phyloP scores from a whole-genome alignment of 2,113 vertebrate genomes.

The Lepus timidus region DNA sequence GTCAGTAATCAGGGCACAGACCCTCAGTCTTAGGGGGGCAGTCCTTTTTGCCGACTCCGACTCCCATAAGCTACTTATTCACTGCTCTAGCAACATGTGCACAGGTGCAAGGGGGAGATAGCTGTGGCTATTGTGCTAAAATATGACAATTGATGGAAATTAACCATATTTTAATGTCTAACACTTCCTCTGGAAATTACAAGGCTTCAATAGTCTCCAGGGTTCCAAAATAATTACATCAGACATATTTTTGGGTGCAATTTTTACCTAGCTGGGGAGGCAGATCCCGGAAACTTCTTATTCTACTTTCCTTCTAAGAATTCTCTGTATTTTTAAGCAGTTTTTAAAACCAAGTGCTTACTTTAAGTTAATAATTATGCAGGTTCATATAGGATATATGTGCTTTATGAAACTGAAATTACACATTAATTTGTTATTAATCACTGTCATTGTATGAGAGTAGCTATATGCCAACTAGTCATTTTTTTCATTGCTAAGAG shows the following conservation, averaged over 20 bases:
- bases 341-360: constrained; percentile 5
- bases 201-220: not conserved
- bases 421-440: constrained; percentile 23
- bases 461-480: not conserved
- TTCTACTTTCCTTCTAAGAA: not conserved
- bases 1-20: not conserved
- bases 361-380: not conserved
- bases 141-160: not conserved
- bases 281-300: not conserved
- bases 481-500: not conserved
- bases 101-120: not conserved
- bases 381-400: not conserved
- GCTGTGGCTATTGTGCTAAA: not conserved
- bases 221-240: not conserved
- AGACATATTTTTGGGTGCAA: not conserved
- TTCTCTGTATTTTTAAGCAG: not conserved
- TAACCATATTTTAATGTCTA: not conserved
- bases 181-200: not conserved
- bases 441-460: not conserved
- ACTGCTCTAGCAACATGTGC: not conserved
- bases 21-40: no score
- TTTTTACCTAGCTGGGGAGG: not conserved
- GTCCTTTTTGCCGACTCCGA: not conserved
- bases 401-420: not conserved
- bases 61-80: not conserved